phyloP scores from a whole-genome alignment of 64 coral and sea anemone genomes.

The Dendronephthya gigantea region DNA sequence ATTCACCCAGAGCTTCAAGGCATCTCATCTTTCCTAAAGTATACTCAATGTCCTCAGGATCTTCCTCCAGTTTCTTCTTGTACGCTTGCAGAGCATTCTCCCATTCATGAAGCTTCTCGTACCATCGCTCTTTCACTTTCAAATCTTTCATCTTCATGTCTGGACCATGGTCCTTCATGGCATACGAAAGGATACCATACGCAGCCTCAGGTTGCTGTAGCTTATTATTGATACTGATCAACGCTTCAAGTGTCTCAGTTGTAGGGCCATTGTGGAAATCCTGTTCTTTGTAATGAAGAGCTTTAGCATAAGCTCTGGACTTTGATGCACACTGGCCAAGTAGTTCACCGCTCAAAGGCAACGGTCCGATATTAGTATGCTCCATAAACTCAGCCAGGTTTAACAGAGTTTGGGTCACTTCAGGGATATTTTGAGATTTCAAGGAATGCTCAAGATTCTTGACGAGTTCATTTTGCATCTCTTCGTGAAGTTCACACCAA shows the following conservation, averaged over 20 bases:
- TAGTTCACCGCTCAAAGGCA: conserved; percentile 76
- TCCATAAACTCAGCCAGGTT: conserved; percentile 95
- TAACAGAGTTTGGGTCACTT: conserved; percentile 80
- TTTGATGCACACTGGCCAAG: conserved; percentile 86
- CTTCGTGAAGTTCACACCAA: conserved; percentile 97
- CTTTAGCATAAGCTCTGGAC: conserved; percentile 95
- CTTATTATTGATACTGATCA: conserved; percentile 84
- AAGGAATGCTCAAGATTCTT: conserved; percentile 62
- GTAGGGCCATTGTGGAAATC: conserved; percentile 83
- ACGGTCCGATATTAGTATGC: conserved; percentile 86
- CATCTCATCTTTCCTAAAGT: conserved; percentile 86
- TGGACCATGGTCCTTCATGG: conserved; percentile 70
- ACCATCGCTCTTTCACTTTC: conserved; percentile 98
- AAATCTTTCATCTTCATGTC: conserved; percentile 49
- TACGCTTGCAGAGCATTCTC: conserved; percentile 91
- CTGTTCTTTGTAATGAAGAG: conserved; percentile 97
- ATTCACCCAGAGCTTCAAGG: conserved; percentile 92
- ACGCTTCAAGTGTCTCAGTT: conserved; percentile 73
- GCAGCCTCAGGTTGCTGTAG: conserved; percentile 90
- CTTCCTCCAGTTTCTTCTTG: conserved; percentile 72
- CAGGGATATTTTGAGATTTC: conserved; percentile 72
- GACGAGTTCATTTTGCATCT: conserved; percentile 89
- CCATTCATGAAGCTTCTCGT: conserved; percentile 97
- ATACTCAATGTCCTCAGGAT: conserved; percentile 66
- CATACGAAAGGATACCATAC: conserved; percentile 80